Base-by-base conservation (phyloP, 2,797 vertebrate genomes). In the Dermochelys coriacea region DNA sequence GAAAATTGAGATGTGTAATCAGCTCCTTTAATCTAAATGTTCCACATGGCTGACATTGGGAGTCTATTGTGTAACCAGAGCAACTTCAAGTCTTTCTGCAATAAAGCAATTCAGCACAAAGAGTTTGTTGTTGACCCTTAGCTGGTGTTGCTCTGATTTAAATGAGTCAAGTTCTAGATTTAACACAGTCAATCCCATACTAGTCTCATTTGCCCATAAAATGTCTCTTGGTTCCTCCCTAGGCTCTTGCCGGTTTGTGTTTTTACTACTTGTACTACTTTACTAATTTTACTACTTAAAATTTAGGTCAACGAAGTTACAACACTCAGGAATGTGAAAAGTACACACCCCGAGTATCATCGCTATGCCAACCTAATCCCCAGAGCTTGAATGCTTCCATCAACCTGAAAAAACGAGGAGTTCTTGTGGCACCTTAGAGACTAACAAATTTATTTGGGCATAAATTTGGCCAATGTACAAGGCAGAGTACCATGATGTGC, bases 71-170 rank as follows among this genome's bases (percentile, higher is more conserved):
- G 41, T 41, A 41, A 41, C 41, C 41, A 41, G 41, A 41, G 41
- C 41, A 41, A 41, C 84, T 51, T 88, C 54, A 90, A 80, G 77
- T 84, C 2, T 50, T 88, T 91, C 80, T 88, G 74, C 74, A 78
- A 80, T 82, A 79, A 95, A 96, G 84, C 7, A 80, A 74, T 82
- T 92, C 82, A 92, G 59, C 79, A 54, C 87, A 94, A 45, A 75
- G 87, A 80, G 3, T 81, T 85, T 27, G 90, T n/a, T 47, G n/a
- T 77, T 75, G 25, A 16, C 1, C 84, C 14, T n/a, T n/a, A 37
- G n/a, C 9, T 71, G n/a, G 64, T 41, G 64, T 37, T 61, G 57
- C 64, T 37, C 64, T 71, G n/a, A 23, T 71, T 37, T 82, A 54
- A 90, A 95, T 89, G 11, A 75, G 29, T 49, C 51, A 25, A 93